Evolutionary conservation across 2,888 invertebrate species (phyloP), one percentile per base, ranked within the genome.

Genomic region (Limenitis camilla): DNA sequence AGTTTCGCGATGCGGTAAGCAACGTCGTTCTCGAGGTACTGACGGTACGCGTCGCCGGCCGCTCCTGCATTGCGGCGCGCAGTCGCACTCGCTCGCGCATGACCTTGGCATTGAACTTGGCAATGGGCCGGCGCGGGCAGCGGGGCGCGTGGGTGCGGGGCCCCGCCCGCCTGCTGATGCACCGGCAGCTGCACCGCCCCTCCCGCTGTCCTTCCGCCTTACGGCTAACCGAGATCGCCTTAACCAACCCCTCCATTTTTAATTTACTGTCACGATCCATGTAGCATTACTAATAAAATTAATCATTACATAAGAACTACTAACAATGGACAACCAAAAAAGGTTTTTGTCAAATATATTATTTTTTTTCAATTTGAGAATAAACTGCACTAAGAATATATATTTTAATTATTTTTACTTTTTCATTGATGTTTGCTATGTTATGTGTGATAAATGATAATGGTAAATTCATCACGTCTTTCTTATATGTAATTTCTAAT

Each of bases 41-140:
- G 85, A 80, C 75, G 80, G 75, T 69, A 66, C 71, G 75, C 69
- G 75, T 69, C 78, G 78, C 78, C 82, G 78, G 76, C 74, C 81
- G 82, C 82, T 88, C 89, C 90, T 90, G 91, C 91, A 91, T 83
- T 90, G 91, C 90, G 89, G 89, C 88, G 89, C 90, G 90, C 89
- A 90, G 88, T 81, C 89, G 89, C 87, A 89, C 82, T 89, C 81
- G 79, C 81, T 86, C 89, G 88, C 89, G 85, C 88, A 89, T 91
- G 91, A 91, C 92, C 92, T 92, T 92, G 92, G 92, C 92, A 92
- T 91, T 92, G 92, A 92, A 92, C 92, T 92, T 92, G 92, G 91
- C 91, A 90, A 84, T 86, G 87, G 84, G 82, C 79, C 78, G 83
- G 76, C 74, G 78, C 73, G 79, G 72, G 68, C 62, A 61, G 69